A percentile compares a stretch with the other conserved stretches of the same genome.
phyloP scores from a whole-genome alignment of 2,113 vertebrate species.

The Gobio gobio region DNA sequence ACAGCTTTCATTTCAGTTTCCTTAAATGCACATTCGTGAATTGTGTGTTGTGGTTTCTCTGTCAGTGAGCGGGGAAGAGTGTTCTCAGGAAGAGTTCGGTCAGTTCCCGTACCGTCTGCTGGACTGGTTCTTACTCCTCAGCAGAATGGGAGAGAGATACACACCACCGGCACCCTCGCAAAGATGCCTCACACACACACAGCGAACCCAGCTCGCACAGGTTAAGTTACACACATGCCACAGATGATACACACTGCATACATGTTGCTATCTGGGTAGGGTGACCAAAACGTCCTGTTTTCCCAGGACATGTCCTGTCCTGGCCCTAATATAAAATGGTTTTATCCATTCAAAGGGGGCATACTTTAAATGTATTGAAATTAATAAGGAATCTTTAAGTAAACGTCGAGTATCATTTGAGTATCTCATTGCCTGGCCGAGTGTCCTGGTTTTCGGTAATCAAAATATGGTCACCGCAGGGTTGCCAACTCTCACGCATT shows the following conservation, averaged over 20 bases:
- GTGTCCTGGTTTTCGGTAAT: no score
- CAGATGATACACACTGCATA: neutral
- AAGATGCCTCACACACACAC: conserved; percentile 63
- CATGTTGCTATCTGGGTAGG: no score
- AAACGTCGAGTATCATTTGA: no score
- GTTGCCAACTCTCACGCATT: no score
- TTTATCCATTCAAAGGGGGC: no score
- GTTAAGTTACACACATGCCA: conserved; percentile 55
- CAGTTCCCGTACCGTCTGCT: conserved; percentile 76
- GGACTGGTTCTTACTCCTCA: conserved; percentile 75
- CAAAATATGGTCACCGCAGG: no score
- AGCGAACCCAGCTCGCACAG: conserved; percentile 63
- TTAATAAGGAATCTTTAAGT: no score
- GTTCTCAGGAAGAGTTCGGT: conserved; percentile 64
- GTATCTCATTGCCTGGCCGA: no score
- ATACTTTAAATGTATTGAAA: no score
- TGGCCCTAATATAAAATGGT: no score
- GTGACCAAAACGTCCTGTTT: no score
- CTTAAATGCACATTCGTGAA: neutral
- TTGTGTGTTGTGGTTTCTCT: conserved; percentile 8
- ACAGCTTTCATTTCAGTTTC: neutral
- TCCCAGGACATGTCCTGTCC: no score
- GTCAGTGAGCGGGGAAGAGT: conserved; percentile 59
- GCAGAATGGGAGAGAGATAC: conserved; percentile 69
- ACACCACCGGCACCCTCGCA: conserved; percentile 58